Base-by-base conservation (phyloP, 2,797 vertebrate genomes). In the Acanthiza pusilla region DNA sequence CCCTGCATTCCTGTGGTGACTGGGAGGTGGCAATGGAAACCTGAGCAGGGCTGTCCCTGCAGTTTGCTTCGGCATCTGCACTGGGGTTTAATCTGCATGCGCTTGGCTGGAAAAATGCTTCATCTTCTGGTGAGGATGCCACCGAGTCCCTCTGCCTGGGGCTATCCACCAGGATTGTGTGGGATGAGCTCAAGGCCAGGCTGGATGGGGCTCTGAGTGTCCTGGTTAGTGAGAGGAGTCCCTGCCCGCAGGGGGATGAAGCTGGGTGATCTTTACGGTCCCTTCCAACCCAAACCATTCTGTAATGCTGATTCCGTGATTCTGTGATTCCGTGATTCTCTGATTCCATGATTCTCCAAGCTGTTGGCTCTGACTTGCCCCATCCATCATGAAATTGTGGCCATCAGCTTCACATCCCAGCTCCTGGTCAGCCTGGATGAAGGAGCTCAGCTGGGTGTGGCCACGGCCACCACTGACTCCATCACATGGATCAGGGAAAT, bases 391-490 rank as follows among this genome's bases (percentile, higher is more conserved):
- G 32, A 38, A 51, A 10, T 0, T 2, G 16, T 30, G 66, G 10
- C 58, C 42, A 6, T 10, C 34, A 30, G 27, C 29, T 36, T 48
- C 61, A 13, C 25, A 26, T 25, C 26, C 40, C 16, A 14, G 29
- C 55, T 89, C 13, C 6, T 32, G 60, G 15, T 11, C 67, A 30
- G 62, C 2, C 9, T 4, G 55, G 62, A 25, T 53, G 85, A 50
- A 62, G 71, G 36, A 88, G 40, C 40, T 47, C 3, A 10, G 50
- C 53, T 3, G 9, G 22, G 36, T 43, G 63, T 17, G 38, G 11
- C 47, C 48, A 9, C 0, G 0, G 60, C 73, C 36, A 36, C 34
- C 0, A 0, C 20, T 57, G 73, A n/a, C 55, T 76, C 66, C 86
- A 53, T 53, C 16, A 2, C 54, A 55, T 0, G 1, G 70, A 78